These are phyloP conservation scores for Neotoxoptera formosana DNA, from an alignment of 1,140 invertebrate species.

Conservation along the genomic window DNA sequence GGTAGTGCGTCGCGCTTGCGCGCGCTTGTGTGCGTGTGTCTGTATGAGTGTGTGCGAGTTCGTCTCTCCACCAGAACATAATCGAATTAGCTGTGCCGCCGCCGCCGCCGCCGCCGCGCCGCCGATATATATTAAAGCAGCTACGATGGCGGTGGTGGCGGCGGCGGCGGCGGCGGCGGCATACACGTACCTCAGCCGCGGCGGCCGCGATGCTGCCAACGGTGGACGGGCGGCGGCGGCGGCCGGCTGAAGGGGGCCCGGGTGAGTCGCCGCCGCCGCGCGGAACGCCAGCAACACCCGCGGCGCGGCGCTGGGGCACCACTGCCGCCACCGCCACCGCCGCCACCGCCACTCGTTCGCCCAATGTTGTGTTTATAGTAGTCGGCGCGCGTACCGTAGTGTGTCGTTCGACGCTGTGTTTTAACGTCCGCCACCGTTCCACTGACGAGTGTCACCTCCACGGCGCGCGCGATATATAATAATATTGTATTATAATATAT, in stretches of 20 bases:
- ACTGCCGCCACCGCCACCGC: slow-evolving; percentile 42
- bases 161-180: too few relatives aligned
- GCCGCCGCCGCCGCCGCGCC: not conserved
- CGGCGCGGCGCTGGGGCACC: slow-evolving; percentile 46
- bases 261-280: slow-evolving; percentile 53
- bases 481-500: not conserved
- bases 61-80: not conserved
- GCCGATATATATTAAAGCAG: slow-evolving; percentile 44
- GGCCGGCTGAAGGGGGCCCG: slow-evolving; percentile 4
- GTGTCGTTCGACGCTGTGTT: slow-evolving; percentile 30
- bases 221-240: not conserved
- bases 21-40: not conserved
- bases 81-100: slow-evolving; percentile 48
- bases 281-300: slow-evolving; percentile 57
- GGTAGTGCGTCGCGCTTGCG: not conserved
- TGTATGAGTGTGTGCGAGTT: not conserved
- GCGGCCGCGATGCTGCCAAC: slow-evolving; percentile 23
- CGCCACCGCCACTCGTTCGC: slow-evolving; percentile 34
- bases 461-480: not conserved
- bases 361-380: slow-evolving; percentile 18
- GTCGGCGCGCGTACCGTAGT: slow-evolving; percentile 34
- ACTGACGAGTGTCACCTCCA: not conserved
- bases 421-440: not conserved
- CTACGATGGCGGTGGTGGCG: not conserved
- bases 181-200: not conserved